Evolutionary conservation across 1,140 invertebrate species (phyloP).

Genomic region (Pseudoatta argentina): DNA sequence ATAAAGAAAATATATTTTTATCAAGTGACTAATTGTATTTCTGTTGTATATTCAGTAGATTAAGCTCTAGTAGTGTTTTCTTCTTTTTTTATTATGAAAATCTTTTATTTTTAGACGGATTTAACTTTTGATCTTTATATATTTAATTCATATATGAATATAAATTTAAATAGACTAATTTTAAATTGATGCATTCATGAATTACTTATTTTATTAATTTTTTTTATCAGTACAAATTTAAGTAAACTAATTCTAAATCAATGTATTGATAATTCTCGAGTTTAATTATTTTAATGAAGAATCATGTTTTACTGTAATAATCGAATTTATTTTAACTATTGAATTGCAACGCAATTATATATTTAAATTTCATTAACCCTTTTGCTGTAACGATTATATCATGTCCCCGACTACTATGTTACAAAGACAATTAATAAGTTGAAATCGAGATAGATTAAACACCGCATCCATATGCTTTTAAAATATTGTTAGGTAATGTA

Average conservation of each 20-base stretch:
- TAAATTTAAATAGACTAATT: background rate
- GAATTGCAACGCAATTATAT: background rate
- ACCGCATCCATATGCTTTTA: conserved; percentile 73
- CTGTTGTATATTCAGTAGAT: conserved; percentile 29
- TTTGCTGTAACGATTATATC: conserved; percentile 36
- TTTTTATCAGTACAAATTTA: background rate
- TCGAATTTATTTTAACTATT: background rate
- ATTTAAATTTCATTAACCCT: conserved; percentile 26
- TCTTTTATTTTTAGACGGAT: background rate
- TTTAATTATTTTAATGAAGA: background rate
- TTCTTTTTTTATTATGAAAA: background rate
- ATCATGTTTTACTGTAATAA: conserved; percentile 3
- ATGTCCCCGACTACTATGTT: background rate
- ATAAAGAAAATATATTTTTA: conserved; percentile 10
- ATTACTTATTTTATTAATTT: background rate
- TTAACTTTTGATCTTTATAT: background rate
- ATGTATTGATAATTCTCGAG: background rate
- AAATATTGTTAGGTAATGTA: conserved; percentile 47
- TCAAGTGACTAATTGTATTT: conserved; percentile 36
- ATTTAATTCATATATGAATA: background rate
- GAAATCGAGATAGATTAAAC: conserved; percentile 37
- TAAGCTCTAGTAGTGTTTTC: background rate
- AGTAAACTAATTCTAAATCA: background rate
- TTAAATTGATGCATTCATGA: background rate
- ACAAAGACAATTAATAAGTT: conserved; percentile 18